These are phyloP conservation scores for Tubulanus polymorphus DNA, from an alignment of 2,888 invertebrate genomes.

Conservation along the genomic window DNA sequence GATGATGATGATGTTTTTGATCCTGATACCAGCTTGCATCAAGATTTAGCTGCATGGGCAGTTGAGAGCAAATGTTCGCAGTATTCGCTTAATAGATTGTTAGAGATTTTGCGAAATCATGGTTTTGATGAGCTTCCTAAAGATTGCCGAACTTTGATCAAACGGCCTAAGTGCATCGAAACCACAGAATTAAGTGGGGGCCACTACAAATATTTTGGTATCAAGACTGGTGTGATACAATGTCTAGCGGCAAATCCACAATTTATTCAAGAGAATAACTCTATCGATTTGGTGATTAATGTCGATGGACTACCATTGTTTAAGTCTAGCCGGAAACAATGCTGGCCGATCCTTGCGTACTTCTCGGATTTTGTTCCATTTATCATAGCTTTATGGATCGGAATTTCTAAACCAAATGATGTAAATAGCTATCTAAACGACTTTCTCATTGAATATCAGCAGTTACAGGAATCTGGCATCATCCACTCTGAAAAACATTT, in stretches of 20 bases:
- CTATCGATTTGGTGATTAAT: no score
- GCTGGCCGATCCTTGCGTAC: conserved; percentile 15
- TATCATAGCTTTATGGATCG: conserved; percentile 10
- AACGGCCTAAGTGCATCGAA: background rate
- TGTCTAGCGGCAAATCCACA: no score
- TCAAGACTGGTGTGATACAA: no score
- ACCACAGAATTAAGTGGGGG: conserved; percentile 2
- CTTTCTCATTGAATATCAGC: conserved; percentile 8
- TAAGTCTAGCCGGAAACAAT: conserved; percentile 7
- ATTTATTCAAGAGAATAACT: no score
- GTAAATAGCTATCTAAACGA: conserved; percentile 9
- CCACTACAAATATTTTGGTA: conserved; percentile 4
- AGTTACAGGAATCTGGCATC: no score
- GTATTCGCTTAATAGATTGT: background rate
- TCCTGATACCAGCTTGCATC: no score
- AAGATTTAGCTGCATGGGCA: no score
- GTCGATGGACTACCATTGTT: conserved; percentile 15
- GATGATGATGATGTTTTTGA: no score
- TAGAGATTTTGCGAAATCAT: background rate
- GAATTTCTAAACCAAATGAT: conserved; percentile 12
- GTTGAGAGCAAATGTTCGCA: no score
- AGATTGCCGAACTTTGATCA: conserved; percentile 5
- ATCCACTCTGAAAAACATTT: no score
- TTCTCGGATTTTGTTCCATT: conserved; percentile 7
- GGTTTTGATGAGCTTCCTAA: background rate